Conservation (phyloP, 2,113 vertebrate species). For the Siniperca chuatsi region DNA sequence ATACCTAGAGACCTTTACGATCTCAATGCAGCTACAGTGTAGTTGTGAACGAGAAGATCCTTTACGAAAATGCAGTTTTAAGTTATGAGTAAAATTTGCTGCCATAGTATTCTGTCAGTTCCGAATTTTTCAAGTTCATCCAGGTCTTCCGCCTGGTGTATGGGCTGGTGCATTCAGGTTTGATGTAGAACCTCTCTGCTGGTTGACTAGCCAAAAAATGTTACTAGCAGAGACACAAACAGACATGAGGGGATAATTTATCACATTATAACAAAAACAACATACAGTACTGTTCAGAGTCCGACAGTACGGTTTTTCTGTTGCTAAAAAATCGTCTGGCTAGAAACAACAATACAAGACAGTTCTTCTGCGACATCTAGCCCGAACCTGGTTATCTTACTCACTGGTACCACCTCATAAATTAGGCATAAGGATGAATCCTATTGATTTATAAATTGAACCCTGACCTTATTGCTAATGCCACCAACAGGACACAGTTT, state of each 20-base stretch:
- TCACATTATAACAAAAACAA: background rate
- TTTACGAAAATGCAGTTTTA: background rate
- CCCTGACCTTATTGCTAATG: too few species aligned
- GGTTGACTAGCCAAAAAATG: background rate
- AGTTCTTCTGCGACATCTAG: background rate
- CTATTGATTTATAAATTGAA: background rate
- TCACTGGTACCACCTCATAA: background rate
- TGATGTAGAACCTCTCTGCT: too few species aligned
- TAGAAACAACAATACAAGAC: background rate
- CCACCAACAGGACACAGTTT: background rate
- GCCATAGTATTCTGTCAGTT: background rate
- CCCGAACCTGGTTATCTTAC: background rate
- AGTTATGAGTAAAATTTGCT: background rate
- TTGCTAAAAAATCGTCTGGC: background rate
- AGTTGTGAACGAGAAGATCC: background rate
- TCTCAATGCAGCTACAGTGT: background rate
- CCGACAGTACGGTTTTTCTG: background rate
- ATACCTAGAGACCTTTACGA: background rate
- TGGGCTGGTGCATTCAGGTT: too few species aligned
- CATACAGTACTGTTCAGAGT: background rate
- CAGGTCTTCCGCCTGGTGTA: background rate
- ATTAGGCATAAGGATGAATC: too few species aligned
- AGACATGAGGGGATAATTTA: background rate
- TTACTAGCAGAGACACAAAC: background rate
- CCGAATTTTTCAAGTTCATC: background rate